Conservation (phyloP, 2,113 vertebrate genomes). For the Centrocercus urophasianus region DNA sequence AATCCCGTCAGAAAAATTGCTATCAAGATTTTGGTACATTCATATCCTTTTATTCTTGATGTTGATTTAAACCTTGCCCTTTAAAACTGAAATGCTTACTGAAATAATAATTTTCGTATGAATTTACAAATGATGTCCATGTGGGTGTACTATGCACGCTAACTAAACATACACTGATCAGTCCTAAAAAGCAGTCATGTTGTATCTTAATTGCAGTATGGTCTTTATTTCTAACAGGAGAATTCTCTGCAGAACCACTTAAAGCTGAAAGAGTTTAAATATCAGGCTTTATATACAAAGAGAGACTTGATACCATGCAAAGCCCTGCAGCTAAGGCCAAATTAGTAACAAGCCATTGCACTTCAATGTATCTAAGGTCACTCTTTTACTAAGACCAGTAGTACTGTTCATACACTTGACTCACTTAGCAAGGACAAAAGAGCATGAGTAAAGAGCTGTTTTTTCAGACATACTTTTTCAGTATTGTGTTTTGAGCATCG, state of each 20-base stretch:
- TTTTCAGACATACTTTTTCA: background rate
- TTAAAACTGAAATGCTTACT: background rate
- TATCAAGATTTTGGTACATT: slow-evolving; percentile 96
- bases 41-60: slow-evolving; percentile 92
- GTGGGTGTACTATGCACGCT: background rate
- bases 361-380: slow-evolving; percentile 54
- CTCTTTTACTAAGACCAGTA: slow-evolving; percentile 18
- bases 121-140: background rate
- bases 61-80: background rate
- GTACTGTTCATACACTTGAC: slow-evolving; percentile 1
- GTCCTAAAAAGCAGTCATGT: background rate
- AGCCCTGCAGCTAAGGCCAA: slow-evolving; percentile 39
- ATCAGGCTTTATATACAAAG: slow-evolving; percentile 44
- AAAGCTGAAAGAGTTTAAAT: slow-evolving; percentile 47
- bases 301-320: slow-evolving; percentile 23
- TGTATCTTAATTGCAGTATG: slow-evolving; percentile 4
- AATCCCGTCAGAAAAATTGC: slow-evolving; percentile 95
- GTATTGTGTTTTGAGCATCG: background rate
- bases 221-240: background rate
- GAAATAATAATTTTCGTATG: background rate
- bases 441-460: background rate
- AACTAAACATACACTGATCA: background rate
- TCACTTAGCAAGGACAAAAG: slow-evolving; percentile 51
- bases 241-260: slow-evolving; percentile 18
- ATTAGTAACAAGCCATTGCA: slow-evolving; percentile 67